These are phyloP conservation scores for Marronus borbonicus DNA, from an alignment of 2,888 invertebrate species.

Conservation along the genomic window DNA sequence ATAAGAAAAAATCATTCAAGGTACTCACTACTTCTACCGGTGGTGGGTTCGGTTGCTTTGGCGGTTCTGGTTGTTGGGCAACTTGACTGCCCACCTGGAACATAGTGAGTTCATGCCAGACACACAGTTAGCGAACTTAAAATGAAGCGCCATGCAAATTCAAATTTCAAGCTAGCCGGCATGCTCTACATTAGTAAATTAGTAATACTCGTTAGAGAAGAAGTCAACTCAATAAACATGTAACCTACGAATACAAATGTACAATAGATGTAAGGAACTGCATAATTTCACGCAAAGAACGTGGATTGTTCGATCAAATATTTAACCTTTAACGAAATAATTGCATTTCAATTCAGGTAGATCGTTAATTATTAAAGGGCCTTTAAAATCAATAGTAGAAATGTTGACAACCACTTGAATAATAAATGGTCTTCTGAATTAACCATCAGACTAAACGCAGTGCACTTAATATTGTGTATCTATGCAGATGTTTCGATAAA, in stretches of 20 bases:
- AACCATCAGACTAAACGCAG: too few relatives aligned
- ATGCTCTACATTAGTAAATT: conserved; percentile 22
- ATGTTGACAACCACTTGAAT: too few relatives aligned
- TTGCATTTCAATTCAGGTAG: too few relatives aligned
- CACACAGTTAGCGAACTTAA: conserved; percentile 55
- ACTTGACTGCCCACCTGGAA: conserved; percentile 62
- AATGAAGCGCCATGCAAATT: conserved; percentile 42
- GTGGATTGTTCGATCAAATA: not conserved
- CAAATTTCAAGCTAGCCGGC: conserved; percentile 31
- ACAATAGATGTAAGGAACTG: conserved; percentile 6
- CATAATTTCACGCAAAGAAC: not conserved
- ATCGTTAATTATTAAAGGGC: too few relatives aligned
- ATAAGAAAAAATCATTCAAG: conserved; percentile 33
- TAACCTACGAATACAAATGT: not conserved
- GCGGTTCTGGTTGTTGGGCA: conserved; percentile 59
- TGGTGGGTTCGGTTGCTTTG: conserved; percentile 60
- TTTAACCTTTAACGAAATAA: too few relatives aligned
- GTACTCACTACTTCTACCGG: conserved; percentile 64
- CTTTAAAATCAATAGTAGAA: too few relatives aligned
- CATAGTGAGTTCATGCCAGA: conserved; percentile 59
- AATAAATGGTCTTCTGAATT: too few relatives aligned
- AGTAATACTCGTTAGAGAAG: not conserved
- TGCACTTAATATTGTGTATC: too few relatives aligned
- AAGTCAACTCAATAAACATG: not conserved
- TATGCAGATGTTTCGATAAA: too few relatives aligned